Conservation (phyloP, 2,797 vertebrate species). For the Mus caroli region DNA sequence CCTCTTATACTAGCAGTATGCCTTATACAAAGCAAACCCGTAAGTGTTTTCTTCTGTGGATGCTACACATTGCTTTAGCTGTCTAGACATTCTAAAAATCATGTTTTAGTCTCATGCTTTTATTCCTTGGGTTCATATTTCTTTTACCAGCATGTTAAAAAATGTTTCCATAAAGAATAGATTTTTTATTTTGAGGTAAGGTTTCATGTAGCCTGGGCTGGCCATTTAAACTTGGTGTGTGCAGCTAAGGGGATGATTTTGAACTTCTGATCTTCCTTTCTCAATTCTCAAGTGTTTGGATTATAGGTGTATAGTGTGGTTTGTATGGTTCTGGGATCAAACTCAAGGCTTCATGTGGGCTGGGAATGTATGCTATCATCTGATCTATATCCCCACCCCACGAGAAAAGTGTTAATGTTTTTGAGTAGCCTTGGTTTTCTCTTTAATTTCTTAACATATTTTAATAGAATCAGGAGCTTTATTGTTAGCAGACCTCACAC, state of each 20-base stretch:
- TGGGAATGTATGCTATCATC: not conserved
- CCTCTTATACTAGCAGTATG: not conserved
- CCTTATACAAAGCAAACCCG: not conserved
- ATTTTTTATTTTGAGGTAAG: not conserved
- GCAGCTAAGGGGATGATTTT: not conserved
- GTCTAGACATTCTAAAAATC: constrained; percentile 47
- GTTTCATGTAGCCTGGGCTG: not conserved
- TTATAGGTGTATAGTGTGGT: not conserved
- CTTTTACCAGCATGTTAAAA: not conserved
- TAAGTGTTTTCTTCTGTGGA: not conserved
- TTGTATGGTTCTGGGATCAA: not conserved
- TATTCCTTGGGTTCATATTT: constrained; percentile 48
- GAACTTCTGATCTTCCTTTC: not conserved
- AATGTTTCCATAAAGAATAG: not conserved
- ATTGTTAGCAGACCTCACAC: not conserved
- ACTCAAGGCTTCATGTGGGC: not conserved
- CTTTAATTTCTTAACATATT: not conserved
- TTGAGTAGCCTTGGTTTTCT: constrained; percentile 31
- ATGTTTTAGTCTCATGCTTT: constrained; percentile 38
- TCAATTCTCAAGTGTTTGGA: not conserved
- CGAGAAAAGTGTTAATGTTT: not conserved
- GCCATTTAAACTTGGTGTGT: not conserved
- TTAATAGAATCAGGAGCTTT: constrained; percentile 46
- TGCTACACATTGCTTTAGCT: not conserved
- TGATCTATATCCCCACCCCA: not conserved